Conservation (phyloP, 2,797 vertebrate genomes). For the Pantherophis vulpinus region DNA sequence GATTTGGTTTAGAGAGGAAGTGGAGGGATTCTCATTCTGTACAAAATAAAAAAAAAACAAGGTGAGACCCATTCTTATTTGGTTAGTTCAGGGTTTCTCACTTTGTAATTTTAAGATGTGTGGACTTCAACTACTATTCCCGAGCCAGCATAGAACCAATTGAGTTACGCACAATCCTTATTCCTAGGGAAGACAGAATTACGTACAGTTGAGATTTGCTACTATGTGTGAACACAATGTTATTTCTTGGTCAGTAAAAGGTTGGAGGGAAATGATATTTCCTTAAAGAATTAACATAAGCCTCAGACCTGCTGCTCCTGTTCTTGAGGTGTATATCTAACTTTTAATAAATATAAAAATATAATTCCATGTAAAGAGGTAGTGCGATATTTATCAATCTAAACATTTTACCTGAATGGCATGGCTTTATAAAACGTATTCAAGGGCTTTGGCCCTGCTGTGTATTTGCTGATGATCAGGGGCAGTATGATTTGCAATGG, state of each 20-base stretch:
- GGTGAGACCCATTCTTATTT: background rate
- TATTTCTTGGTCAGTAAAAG: background rate
- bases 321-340: background rate
- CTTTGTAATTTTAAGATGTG: background rate
- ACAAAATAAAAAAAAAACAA: background rate
- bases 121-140: background rate
- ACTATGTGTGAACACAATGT: background rate
- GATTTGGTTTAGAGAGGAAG: background rate
- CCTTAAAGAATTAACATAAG: background rate
- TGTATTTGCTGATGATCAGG: slow-evolving; percentile 95
- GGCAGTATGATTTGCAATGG: slow-evolving; percentile 94
- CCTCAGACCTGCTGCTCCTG: background rate
- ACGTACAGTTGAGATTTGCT: background rate
- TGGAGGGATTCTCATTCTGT: background rate
- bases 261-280: background rate
- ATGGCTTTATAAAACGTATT: slow-evolving; percentile 95
- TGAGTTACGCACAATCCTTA: background rate
- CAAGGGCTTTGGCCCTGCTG: slow-evolving; percentile 90
- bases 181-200: background rate
- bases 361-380: background rate
- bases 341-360: background rate
- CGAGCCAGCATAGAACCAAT: background rate
- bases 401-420: slow-evolving; percentile 84
- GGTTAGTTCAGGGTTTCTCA: background rate
- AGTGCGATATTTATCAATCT: background rate